phyloP scores from a whole-genome alignment of 2,888 invertebrate species.

The Agriopis marginaria region DNA sequence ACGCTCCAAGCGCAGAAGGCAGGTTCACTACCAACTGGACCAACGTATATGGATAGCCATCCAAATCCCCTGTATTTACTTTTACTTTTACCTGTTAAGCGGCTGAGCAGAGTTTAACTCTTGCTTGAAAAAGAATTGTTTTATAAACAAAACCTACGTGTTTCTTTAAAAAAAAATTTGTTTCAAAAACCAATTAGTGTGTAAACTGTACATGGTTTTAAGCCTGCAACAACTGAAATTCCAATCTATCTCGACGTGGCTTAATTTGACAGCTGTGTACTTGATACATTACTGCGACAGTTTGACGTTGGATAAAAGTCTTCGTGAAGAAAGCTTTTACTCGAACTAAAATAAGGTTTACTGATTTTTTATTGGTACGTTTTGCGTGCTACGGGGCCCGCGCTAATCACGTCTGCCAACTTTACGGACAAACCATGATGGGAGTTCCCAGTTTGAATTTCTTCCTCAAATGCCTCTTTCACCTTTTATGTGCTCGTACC shows the following conservation, averaged over 20 bases:
- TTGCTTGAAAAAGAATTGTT: too few species aligned
- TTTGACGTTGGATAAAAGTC: neutral
- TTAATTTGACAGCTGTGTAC: conserved; percentile 13
- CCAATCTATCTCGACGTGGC: neutral
- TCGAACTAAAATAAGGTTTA: conserved; percentile 20
- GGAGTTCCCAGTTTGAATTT: conserved; percentile 33
- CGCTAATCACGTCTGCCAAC: conserved; percentile 22
- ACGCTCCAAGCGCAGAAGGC: too few species aligned
- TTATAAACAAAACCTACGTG: too few species aligned
- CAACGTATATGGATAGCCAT: too few species aligned
- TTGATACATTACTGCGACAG: conserved; percentile 11
- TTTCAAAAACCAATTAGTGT: too few species aligned
- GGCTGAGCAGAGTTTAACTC: too few species aligned
- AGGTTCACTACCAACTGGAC: too few species aligned
- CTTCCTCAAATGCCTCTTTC: conserved; percentile 35
- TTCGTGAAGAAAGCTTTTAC: conserved; percentile 14
- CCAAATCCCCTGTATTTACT: too few species aligned
- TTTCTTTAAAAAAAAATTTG: too few species aligned
- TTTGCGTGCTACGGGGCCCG: conserved; percentile 24
- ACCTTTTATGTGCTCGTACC: conserved; percentile 34
- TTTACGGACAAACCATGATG: conserved; percentile 33
- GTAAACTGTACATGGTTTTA: neutral
- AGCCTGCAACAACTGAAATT: neutral
- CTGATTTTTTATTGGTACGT: conserved; percentile 17
- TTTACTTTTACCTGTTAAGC: too few species aligned